phyloP scores from a whole-genome alignment of 1,140 invertebrate genomes.

The Chionoecetes opilio region DNA sequence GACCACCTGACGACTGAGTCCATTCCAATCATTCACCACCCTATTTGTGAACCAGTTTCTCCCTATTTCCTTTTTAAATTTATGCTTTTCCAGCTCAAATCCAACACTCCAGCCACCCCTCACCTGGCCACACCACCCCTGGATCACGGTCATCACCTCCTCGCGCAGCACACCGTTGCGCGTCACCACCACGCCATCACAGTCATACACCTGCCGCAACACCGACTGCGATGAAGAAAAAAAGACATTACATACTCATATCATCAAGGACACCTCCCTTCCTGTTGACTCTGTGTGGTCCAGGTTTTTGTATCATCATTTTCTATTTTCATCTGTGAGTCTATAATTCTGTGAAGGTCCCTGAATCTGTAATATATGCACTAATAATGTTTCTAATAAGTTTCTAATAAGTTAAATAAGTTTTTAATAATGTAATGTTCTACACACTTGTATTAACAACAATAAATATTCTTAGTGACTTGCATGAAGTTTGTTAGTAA shows the following conservation, averaged over 20 bases:
- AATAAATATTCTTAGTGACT: too few species aligned
- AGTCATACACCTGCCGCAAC: slow-evolving; percentile 54
- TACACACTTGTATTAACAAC: too few species aligned
- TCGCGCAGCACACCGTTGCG: slow-evolving; percentile 61
- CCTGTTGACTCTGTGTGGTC: too few species aligned
- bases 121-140: slow-evolving; percentile 74
- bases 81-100: neutral
- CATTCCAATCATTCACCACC: too few species aligned
- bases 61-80: too few species aligned
- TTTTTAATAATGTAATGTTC: too few species aligned
- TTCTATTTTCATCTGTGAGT: too few species aligned
- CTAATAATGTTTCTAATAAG: too few species aligned
- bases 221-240: slow-evolving; percentile 45
- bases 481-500: too few species aligned
- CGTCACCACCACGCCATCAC: slow-evolving; percentile 36
- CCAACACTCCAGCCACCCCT: neutral
- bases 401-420: too few species aligned
- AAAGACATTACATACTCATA: neutral
- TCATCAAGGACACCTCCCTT: neutral
- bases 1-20: too few species aligned
- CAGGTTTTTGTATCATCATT: neutral
- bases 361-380: neutral
- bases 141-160: slow-evolving; percentile 65
- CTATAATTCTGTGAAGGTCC: neutral
- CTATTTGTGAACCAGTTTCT: too few species aligned